These are phyloP conservation scores for Nyctibius bracteatus DNA, from an alignment of 2,113 vertebrate genomes.

Conservation along the genomic window DNA sequence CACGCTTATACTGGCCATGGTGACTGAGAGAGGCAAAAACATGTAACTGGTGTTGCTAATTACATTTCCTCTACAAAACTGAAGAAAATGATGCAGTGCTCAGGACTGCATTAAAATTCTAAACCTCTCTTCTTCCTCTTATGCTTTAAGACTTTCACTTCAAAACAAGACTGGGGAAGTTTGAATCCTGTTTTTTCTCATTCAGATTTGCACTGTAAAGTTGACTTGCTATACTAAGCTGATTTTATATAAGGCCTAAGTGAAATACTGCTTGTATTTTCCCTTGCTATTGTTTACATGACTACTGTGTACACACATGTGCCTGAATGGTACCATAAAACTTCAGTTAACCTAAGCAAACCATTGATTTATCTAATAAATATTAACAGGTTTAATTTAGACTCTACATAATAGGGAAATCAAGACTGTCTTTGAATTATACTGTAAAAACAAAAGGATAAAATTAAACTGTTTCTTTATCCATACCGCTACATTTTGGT, in stretches of 20 bases:
- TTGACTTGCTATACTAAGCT: conserved; percentile 12
- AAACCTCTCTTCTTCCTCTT: neutral
- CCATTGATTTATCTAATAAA: conserved; percentile 51
- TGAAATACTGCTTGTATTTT: conserved; percentile 52
- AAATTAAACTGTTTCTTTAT: conserved; percentile 66
- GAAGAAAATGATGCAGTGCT: conserved; percentile 1
- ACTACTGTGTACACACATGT: conserved; percentile 56
- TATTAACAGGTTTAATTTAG: conserved; percentile 42
- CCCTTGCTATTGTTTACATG: conserved; percentile 53
- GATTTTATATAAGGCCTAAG: conserved; percentile 29
- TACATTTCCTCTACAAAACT: neutral
- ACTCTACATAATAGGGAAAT: conserved; percentile 38
- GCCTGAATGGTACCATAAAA: conserved; percentile 42
- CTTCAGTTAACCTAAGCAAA: conserved; percentile 41
- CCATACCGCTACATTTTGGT: conserved; percentile 28
- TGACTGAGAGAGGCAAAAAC: neutral
- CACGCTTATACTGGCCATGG: neutral
- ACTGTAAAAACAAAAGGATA: conserved; percentile 25
- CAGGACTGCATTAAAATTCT: conserved; percentile 30
- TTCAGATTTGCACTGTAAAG: conserved; percentile 50
- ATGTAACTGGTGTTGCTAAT: neutral
- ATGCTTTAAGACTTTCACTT: conserved; percentile 23
- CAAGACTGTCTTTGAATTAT: conserved; percentile 51
- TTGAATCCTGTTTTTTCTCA: conserved; percentile 23
- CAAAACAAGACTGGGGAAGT: neutral